Base-by-base conservation (phyloP, 2,113 vertebrate genomes). In the Polypterus bichir region DNA sequence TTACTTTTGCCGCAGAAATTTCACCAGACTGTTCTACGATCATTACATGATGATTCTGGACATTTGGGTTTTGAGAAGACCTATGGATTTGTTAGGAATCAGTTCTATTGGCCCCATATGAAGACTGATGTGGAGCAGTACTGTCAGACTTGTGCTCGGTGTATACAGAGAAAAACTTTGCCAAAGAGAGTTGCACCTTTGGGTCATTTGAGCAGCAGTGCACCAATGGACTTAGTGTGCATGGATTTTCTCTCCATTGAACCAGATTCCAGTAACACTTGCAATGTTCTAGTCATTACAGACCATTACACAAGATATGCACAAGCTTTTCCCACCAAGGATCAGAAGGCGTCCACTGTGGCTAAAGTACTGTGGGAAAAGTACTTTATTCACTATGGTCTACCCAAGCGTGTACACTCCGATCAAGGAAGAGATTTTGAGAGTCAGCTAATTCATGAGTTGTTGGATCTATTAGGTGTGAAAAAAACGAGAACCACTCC, bases 31-130 rank as follows among this genome's bases (percentile, higher is more conserved):
- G 57, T 59, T 48, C 63, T 60, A 27, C 44, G 54, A 51, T 64
- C 63, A 4, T 59, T 64, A 44, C 63, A 64, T 60, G 57, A 64
- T 46, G 44, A 59, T 46, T 64, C 61, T 54, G 61, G 61, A 8
- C 61, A 62, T 46, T n/a, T 62, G 47, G 61, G 51, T 7, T 62
- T 62, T 9, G 27, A 27, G 61, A 64, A 57, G 58, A 56, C 47
- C 47, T 62, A 61, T 57, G 60, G 60, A 5, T 46, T 66, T 44
- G 48, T 61, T 9, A 44, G 54, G 47, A 55, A 57, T 44, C 49
- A 59, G 44, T 66, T 66, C 47, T 57, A 62, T 62, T 66, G 54
- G 64, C 60, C 60, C 9, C 9, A 52, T 5, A 65, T 60, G 59
- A 55, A 64, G 45, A 27, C 11, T n/a, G 7, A 47, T n/a, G 52